Conservation (phyloP, 2,113 vertebrate genomes). For the Cisticola juncidis region DNA sequence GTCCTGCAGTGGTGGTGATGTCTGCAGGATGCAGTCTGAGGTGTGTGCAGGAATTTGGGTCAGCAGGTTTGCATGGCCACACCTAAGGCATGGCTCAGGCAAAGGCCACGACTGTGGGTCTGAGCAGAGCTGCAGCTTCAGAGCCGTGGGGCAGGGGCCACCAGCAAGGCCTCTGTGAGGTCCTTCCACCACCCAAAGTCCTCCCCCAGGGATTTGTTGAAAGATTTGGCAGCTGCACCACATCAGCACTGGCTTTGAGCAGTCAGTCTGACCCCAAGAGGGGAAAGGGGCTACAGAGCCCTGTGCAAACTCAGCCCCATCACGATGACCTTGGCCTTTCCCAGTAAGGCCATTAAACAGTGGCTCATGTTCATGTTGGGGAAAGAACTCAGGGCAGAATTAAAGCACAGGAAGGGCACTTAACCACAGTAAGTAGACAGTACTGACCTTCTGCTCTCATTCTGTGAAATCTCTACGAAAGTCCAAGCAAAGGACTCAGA, state of each 20-base stretch:
- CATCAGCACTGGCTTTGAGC: not conserved
- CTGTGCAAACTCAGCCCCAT: not conserved
- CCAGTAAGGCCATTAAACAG: accelerated
- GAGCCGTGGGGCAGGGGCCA: not conserved
- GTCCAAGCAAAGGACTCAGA: not conserved
- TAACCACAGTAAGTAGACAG: not conserved
- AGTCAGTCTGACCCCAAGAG: not conserved
- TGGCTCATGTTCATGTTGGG: not conserved
- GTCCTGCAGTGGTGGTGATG: not conserved
- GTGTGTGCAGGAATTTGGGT: accelerated
- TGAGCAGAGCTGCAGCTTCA: not conserved
- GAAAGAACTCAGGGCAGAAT: not conserved
- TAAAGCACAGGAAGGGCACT: not conserved
- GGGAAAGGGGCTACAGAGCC: accelerated
- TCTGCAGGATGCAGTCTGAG: not conserved
- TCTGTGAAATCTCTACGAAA: not conserved
- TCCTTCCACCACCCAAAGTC: not conserved
- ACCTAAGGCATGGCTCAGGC: not conserved
- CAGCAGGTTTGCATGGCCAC: not conserved
- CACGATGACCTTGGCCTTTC: not conserved
- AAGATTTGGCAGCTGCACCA: not conserved
- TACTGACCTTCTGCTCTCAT: not conserved
- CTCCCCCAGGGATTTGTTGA: not conserved
- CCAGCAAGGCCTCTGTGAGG: not conserved
- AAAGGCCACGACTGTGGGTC: not conserved